phyloP scores from a whole-genome alignment of 2,888 invertebrate genomes.

The Archaeoteleia sp. region DNA sequence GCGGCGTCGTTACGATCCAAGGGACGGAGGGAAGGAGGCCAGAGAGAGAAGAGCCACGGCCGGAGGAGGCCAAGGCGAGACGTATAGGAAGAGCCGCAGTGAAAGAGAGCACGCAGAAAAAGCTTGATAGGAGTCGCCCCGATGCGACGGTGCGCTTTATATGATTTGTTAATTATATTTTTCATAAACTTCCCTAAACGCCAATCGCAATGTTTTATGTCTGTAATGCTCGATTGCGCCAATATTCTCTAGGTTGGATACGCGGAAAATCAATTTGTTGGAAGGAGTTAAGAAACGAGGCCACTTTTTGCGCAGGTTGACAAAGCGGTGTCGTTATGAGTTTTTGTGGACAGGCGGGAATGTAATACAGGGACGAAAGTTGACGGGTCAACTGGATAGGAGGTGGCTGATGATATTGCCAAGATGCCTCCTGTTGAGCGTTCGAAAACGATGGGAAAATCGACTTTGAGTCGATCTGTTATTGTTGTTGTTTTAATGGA shows the following conservation, averaged over 20 bases:
- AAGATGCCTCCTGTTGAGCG: too few relatives aligned
- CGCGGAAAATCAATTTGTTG: neutral
- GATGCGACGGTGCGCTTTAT: slow-evolving; percentile 53
- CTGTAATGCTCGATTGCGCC: slow-evolving; percentile 47
- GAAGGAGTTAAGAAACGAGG: neutral
- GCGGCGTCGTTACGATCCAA: too few relatives aligned
- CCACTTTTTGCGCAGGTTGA: slow-evolving; percentile 4
- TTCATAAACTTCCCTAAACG: slow-evolving; percentile 63
- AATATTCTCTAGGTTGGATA: slow-evolving; percentile 25
- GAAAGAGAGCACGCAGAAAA: slow-evolving; percentile 36
- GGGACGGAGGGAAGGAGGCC: slow-evolving; percentile 41
- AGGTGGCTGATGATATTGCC: too few relatives aligned
- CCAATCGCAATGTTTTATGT: slow-evolving; percentile 61
- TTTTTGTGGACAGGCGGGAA: neutral
- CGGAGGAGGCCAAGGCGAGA: too few relatives aligned
- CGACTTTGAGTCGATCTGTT: too few relatives aligned
- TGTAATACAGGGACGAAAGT: neutral
- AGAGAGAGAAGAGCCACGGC: slow-evolving; percentile 7
- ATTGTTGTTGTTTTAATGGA: too few relatives aligned
- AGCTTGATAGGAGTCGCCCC: slow-evolving; percentile 23
- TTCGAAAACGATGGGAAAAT: too few relatives aligned
- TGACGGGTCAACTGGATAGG: neutral
- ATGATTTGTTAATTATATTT: slow-evolving; percentile 67
- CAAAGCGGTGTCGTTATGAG: neutral
- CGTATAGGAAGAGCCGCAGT: slow-evolving; percentile 30